Conservation (phyloP, 2,113 vertebrate genomes). For the Myiopsitta monachus region DNA sequence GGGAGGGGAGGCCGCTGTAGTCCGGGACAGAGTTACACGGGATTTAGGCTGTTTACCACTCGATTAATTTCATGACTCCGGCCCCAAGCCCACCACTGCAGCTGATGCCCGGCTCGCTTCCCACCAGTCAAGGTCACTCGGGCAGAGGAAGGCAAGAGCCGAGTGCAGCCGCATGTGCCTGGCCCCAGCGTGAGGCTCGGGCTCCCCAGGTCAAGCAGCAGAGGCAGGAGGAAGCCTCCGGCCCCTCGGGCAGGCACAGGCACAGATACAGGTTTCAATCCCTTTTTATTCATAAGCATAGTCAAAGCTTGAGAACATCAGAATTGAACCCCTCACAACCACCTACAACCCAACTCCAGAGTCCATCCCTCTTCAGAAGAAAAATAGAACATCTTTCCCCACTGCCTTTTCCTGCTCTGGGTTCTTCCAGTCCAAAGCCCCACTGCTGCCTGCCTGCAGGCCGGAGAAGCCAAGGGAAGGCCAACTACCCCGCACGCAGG, state of each 20-base stretch:
- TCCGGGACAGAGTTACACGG: constrained; percentile 42
- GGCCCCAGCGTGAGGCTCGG: rapidly evolving
- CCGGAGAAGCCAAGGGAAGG: neutral
- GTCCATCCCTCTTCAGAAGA: neutral
- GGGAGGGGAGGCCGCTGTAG: neutral
- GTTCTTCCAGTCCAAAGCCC: neutral
- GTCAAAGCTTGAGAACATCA: constrained; percentile 25
- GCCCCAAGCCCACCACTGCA: neutral
- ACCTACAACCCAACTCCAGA: neutral
- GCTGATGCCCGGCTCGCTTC: neutral
- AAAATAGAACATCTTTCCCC: constrained; percentile 32
- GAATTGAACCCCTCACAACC: neutral
- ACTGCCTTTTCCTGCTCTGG: rapidly evolving
- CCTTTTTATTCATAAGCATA: constrained; percentile 55
- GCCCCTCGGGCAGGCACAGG: neutral
- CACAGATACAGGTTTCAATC: neutral
- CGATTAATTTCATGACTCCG: constrained; percentile 17
- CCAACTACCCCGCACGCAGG: rapidly evolving
- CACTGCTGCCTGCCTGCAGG: constrained; percentile 19
- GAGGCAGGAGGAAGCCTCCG: neutral
- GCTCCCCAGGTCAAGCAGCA: neutral
- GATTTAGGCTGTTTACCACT: constrained; percentile 64
- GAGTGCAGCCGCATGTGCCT: rapidly evolving
- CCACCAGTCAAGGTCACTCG: constrained; percentile 28
- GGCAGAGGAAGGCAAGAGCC: rapidly evolving